Conservation (phyloP, 2,888 invertebrate species). For the Nomada goodeniana region DNA sequence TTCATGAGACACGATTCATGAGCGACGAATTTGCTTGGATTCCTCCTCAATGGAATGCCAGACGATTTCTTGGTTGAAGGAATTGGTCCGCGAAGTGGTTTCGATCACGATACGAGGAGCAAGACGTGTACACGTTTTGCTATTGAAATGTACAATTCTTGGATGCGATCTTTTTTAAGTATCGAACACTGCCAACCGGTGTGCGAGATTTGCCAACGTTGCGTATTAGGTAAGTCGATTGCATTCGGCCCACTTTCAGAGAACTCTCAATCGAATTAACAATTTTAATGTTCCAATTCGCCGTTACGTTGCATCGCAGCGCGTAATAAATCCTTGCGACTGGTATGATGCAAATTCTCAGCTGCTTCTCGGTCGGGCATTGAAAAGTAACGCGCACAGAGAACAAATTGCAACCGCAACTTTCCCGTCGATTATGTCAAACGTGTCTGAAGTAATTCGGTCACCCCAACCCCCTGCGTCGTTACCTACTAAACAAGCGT, state of each 20-base stretch:
- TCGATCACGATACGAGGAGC: not conserved
- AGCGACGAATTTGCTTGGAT: conserved; percentile 7
- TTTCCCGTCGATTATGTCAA: too few species aligned
- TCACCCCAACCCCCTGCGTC: too few species aligned
- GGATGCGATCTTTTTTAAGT: not conserved
- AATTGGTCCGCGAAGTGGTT: conserved; percentile 7
- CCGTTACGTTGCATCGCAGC: not conserved
- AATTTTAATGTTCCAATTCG: not conserved
- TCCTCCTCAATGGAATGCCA: conserved; percentile 13
- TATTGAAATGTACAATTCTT: too few species aligned
- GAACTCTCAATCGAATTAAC: not conserved
- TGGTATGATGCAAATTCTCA: not conserved
- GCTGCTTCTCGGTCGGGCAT: too few species aligned
- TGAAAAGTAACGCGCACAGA: too few species aligned
- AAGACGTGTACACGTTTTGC: not conserved
- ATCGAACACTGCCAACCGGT: too few species aligned
- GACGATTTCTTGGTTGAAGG: not conserved
- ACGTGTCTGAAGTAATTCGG: too few species aligned
- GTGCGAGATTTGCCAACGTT: not conserved
- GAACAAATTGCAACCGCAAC: too few species aligned
- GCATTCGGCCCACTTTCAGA: not conserved
- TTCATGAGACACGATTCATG: conserved; percentile 42
- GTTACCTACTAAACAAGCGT: not conserved
- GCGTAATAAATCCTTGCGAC: not conserved
- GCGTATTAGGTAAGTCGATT: not conserved